These are phyloP conservation scores for Aptenodytes forsteri DNA, from an alignment of 2,113 vertebrate genomes.

Conservation along the genomic window DNA sequence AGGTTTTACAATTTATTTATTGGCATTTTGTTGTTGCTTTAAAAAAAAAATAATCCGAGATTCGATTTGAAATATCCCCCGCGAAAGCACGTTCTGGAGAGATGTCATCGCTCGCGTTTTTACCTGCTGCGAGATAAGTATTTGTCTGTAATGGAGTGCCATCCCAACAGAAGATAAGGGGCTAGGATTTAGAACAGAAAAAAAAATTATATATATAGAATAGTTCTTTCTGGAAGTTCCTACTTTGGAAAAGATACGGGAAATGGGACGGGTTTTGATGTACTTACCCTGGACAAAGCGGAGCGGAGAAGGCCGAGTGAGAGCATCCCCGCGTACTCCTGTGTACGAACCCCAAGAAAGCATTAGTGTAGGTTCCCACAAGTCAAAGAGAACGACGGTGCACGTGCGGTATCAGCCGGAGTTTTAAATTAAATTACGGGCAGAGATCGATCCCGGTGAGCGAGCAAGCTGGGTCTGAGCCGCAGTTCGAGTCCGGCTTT, in stretches of 20 bases:
- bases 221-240: not conserved
- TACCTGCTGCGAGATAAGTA: not conserved
- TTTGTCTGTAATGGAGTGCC: not conserved
- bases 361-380: accelerated
- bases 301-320: not conserved
- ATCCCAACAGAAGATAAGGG: not conserved
- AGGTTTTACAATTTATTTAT: not conserved
- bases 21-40: not conserved
- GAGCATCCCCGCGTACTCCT: accelerated
- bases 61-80: not conserved
- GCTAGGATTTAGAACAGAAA: not conserved
- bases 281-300: accelerated
- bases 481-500: accelerated
- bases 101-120: not conserved
- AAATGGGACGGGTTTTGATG: not conserved
- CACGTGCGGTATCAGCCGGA: accelerated
- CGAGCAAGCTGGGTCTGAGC: not conserved
- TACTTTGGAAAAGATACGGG: not conserved
- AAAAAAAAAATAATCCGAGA: not conserved
- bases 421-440: not conserved
- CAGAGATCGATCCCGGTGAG: accelerated
- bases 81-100: not conserved
- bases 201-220: not conserved
- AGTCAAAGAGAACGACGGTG: accelerated
- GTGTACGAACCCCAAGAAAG: accelerated